Evolutionary conservation across 2,113 vertebrate species (phyloP), one percentile per base, ranked within the genome.

Genomic region (Tyrannus savana): DNA sequence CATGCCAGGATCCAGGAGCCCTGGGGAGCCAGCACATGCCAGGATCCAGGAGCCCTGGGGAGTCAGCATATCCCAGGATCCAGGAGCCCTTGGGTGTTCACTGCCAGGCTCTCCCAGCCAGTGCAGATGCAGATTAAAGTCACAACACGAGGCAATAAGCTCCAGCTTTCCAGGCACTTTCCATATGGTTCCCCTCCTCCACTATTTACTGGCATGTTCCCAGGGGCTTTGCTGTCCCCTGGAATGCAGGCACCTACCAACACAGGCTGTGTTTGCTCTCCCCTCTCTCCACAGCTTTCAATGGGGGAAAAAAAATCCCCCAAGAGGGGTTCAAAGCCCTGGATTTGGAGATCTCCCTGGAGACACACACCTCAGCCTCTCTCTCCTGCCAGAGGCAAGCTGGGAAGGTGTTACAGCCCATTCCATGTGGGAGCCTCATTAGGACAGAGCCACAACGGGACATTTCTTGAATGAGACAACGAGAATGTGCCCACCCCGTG

Each of bases 1-100:
- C 42, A 44, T 37, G 71, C 69, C 14, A 1, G 28, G n/a, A 17
- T 21, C 47, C 3, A 1, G 8, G 17, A 23, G 47, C 35, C 63
- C 67, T 18, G 0, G 1, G 66, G 25, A 85, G 42, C 12, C 0
- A 0, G 80, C 17, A 44, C 42, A 44, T 37, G 71, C 69, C 14
- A 1, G 28, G n/a, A 17, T 21, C 47, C 3, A 1, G 8, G 17
- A 23, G 47, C 35, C 63, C 67, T 19, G n/a, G n/a, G n/a, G n/a
- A n/a, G n/a, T n/a, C 58, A 76, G 80, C 18, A 44, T 18, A 44
- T 37, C 71, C 69, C 14, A 1, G 30, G n/a, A 17, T 21, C 47
- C 3, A 1, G 8, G 17, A 23, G 47, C 35, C 63, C 67, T 19
- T 42, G 1, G 66, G 33, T 2, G 0, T 14, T n/a, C 47, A 4